Evolutionary conservation across 2,888 invertebrate genomes (phyloP).

Genomic region (Hemicrepidius hirtus): DNA sequence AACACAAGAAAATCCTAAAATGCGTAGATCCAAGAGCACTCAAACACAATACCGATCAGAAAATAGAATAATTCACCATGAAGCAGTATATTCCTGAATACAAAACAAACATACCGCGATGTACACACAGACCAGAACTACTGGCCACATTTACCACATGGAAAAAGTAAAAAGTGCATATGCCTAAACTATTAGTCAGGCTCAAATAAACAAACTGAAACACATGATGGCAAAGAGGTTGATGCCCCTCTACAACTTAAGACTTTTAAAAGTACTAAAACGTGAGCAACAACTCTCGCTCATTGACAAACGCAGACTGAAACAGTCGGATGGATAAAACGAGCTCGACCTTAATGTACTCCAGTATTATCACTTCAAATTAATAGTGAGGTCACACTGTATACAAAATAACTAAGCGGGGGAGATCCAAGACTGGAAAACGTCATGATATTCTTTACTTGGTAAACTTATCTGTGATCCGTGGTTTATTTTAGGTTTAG

Average conservation of each 20-base stretch:
- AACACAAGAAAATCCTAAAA: neutral
- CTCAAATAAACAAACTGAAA: slow-evolving; percentile 53
- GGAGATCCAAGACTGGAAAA: neutral
- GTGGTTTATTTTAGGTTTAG: too few relatives aligned
- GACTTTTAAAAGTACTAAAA: slow-evolving; percentile 5
- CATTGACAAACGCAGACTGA: slow-evolving; percentile 36
- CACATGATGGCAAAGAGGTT: slow-evolving; percentile 54
- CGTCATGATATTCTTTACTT: neutral
- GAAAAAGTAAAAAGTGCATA: slow-evolving; percentile 48
- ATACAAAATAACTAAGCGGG: neutral
- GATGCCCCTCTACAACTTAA: slow-evolving; percentile 51
- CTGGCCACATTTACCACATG: slow-evolving; percentile 36
- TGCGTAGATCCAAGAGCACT: neutral
- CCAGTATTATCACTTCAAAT: slow-evolving; percentile 32
- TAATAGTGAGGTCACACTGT: slow-evolving; percentile 37
- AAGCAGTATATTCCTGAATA: neutral
- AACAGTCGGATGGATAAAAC: slow-evolving; percentile 30
- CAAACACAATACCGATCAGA: neutral
- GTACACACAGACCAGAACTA: slow-evolving; percentile 28
- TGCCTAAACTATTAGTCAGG: slow-evolving; percentile 51
- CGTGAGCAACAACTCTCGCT: slow-evolving; percentile 17
- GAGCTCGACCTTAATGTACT: slow-evolving; percentile 27
- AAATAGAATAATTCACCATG: neutral
- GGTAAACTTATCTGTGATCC: too few relatives aligned
- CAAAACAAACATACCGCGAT: slow-evolving; percentile 7